Conservation (phyloP, 2,888 invertebrate species). For the Tetragnatha montana region DNA sequence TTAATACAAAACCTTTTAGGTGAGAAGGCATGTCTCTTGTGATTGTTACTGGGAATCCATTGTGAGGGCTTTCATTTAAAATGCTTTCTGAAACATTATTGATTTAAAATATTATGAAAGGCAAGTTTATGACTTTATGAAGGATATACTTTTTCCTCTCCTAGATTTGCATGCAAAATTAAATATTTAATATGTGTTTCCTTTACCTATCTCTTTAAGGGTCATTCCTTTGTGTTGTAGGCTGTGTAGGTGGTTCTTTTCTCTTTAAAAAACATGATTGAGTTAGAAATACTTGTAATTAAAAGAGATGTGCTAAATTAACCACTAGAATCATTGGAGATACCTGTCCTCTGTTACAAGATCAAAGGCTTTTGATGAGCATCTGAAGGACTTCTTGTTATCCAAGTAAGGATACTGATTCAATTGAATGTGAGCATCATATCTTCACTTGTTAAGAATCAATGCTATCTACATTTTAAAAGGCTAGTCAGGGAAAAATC, state of each 20-base stretch:
- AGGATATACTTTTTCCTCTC: no score
- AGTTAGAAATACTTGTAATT: neutral
- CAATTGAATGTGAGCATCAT: slow-evolving; percentile 79
- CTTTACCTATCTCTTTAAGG: slow-evolving; percentile 86
- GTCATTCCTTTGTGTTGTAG: slow-evolving; percentile 92
- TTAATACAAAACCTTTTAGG: slow-evolving; percentile 95
- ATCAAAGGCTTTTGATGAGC: slow-evolving; percentile 78
- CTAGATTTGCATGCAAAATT: no score
- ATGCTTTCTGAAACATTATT: slow-evolving; percentile 81
- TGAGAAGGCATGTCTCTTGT: slow-evolving; percentile 94
- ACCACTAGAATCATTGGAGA: neutral
- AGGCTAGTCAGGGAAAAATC: no score
- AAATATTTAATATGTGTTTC: no score
- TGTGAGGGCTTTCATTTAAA: slow-evolving; percentile 96
- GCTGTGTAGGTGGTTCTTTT: neutral
- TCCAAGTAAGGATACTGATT: slow-evolving; percentile 80
- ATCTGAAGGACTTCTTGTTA: slow-evolving; percentile 79
- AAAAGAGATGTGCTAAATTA: neutral
- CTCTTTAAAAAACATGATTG: neutral
- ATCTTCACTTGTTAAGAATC: slow-evolving; percentile 72
- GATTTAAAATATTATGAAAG: no score
- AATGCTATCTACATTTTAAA: no score
- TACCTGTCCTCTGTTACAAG: slow-evolving; percentile 75
- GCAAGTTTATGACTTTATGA: no score
- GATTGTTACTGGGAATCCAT: slow-evolving; percentile 99